Base-by-base conservation (phyloP, 2,797 vertebrate species). In the Enteromius afrohamiltoni region DNA sequence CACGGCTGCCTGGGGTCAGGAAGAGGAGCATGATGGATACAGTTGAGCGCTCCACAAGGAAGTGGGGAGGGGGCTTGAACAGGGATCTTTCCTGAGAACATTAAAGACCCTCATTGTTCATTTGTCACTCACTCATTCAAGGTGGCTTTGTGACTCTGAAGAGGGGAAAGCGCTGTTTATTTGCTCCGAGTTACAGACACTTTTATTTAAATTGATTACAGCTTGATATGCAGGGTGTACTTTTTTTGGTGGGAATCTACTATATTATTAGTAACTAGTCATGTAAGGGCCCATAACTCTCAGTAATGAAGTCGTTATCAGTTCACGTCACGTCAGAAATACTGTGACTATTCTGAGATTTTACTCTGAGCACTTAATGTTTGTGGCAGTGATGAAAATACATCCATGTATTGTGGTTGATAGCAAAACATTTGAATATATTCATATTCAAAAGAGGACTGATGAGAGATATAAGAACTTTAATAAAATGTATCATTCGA, bases 11-110 rank as follows among this genome's bases (percentile, higher is more conserved):
- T 94, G 93, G 94, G 95, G 96, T 96, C 96, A 96, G 96, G 96
- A 97, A 97, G 94, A 95, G 91, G 89, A 93, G 93, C 88, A 94
- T 96, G 97, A 97, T 96, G 95, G 96, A 98, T 96, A 95, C 96
- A 95, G 94, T 94, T 95, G 95, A 93, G 95, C 94, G 93, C 95
- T 94, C 90, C 79, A 87, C 91, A 91, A 98, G 97, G 97, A 98
- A 97, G 96, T 96, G 92, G 88, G 40, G 92, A 87, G 90, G 90
- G 87, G 92, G 86, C 86, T 87, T 77, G 55, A 91, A 91, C 90
- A 78, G 76, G 79, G 92, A 92, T 91, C 91, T 92, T 94, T 94
- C 94, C 92, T 95, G 89, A 83, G 90, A 87, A 94, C 91, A 81
- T 92, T 95, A 95, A 96, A 93, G 93, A 94, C 92, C 92, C 92